These are phyloP conservation scores for Pinna nobilis DNA, from an alignment of 1,140 invertebrate species.

Conservation along the genomic window DNA sequence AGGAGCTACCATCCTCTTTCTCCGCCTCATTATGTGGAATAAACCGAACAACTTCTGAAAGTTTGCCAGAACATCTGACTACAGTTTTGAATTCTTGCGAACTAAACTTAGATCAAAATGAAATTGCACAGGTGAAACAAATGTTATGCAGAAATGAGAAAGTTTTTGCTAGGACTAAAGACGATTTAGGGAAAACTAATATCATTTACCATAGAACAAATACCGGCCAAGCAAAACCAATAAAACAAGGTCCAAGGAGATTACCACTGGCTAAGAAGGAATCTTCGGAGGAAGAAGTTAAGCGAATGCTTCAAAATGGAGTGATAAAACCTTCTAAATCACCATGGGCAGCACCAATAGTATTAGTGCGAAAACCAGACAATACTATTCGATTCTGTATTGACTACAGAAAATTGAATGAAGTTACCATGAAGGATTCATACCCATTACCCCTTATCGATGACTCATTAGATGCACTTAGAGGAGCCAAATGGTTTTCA, in stretches of 20 bases:
- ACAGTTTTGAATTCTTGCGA: too few species aligned
- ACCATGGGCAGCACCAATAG: conserved; percentile 76
- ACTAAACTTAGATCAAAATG: too few species aligned
- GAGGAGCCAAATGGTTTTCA: conserved; percentile 70
- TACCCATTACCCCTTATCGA: conserved; percentile 77
- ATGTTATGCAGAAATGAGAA: too few species aligned
- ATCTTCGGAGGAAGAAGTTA: conserved; percentile 56
- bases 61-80: too few species aligned
- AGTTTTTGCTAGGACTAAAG: conserved; percentile 10
- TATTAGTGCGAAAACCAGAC: conserved; percentile 74
- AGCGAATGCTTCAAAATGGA: conserved; percentile 61
- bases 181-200: conserved; percentile 16
- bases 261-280: conserved; percentile 7
- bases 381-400: conserved; percentile 73
- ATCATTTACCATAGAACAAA: conserved; percentile 31
- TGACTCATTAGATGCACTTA: conserved; percentile 70
- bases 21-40: too few species aligned
- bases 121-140: neutral
- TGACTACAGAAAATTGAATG: conserved; percentile 76
- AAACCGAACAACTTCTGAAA: too few species aligned
- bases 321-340: conserved; percentile 67
- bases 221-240: conserved; percentile 37
- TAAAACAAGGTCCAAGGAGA: conserved; percentile 32
- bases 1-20: too few species aligned
- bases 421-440: conserved; percentile 71